These are phyloP conservation scores for Oncopeltus fasciatus DNA, from an alignment of 1,140 invertebrate genomes.

Conservation along the genomic window DNA sequence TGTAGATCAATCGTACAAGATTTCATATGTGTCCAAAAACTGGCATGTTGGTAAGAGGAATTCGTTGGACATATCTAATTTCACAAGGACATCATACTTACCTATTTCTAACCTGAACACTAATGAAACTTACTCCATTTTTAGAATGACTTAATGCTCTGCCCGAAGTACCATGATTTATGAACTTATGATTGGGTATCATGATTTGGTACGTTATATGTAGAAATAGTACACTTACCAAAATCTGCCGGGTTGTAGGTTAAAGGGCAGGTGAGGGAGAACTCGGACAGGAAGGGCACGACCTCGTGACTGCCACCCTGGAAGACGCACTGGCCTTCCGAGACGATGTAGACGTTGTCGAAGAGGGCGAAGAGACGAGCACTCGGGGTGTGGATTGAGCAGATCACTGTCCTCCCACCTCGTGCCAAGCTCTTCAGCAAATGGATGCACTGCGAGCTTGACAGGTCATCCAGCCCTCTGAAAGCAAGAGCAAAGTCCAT, in stretches of 20 bases:
- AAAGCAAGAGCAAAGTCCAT: conserved; percentile 27
- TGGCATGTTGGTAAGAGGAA: too few species aligned
- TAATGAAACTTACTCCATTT: too few species aligned
- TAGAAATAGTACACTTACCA: conserved; percentile 41
- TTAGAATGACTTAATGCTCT: too few species aligned
- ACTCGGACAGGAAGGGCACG: conserved; percentile 47
- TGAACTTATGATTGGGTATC: too few species aligned
- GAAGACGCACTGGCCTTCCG: conserved; percentile 57
- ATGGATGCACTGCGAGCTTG: conserved; percentile 57
- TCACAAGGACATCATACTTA: too few species aligned
- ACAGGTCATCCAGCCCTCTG: conserved; percentile 62
- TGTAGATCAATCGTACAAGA: too few species aligned
- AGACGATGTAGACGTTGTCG: conserved; percentile 60
- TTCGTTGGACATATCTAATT: too few species aligned
- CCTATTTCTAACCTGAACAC: too few species aligned
- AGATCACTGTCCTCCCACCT: conserved; percentile 72
- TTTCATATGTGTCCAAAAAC: too few species aligned
- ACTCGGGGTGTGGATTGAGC: conserved; percentile 83
- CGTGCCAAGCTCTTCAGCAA: conserved; percentile 60
- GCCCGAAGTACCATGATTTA: too few species aligned
- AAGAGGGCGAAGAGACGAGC: conserved; percentile 60
- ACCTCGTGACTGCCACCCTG: conserved; percentile 49
- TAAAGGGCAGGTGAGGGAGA: conserved; percentile 53
- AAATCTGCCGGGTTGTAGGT: conserved; percentile 74
- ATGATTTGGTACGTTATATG: too few species aligned